Conservation (phyloP, 2,888 invertebrate species). For the Synanthedon tipuliformis region DNA sequence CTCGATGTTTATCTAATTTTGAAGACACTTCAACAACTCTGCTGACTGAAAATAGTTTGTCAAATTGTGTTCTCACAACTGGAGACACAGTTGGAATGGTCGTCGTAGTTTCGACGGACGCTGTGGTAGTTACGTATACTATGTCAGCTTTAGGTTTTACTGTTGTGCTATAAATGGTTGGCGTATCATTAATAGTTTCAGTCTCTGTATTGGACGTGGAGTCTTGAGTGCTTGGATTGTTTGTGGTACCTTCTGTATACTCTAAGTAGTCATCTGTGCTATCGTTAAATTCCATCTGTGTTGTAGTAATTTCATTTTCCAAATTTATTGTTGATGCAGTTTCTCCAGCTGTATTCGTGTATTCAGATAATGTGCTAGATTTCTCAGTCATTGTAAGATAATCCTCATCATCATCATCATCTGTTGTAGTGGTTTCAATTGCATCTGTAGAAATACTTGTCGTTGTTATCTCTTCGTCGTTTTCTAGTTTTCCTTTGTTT, state of each 20-base stretch:
- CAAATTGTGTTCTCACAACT: constrained; percentile 58
- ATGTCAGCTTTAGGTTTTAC: constrained; percentile 5
- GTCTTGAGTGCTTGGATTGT: constrained; percentile 36
- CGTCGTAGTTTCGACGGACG: constrained; percentile 28
- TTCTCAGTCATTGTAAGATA: constrained; percentile 42
- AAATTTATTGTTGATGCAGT: constrained; percentile 26
- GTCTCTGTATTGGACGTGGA: constrained; percentile 22
- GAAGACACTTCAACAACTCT: constrained; percentile 77
- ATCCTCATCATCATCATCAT: constrained; percentile 53
- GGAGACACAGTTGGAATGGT: constrained; percentile 30
- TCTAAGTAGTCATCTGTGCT: constrained; percentile 54
- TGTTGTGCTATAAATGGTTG: not conserved
- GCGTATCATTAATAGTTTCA: constrained; percentile 7
- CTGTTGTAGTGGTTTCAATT: constrained; percentile 16
- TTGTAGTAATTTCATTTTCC: constrained; percentile 34
- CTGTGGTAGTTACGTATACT: constrained; percentile 11
- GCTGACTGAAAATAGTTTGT: constrained; percentile 76
- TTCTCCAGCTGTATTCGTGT: constrained; percentile 24
- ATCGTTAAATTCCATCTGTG: constrained; percentile 40
- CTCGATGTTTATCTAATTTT: constrained; percentile 71
- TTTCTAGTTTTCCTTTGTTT: constrained; percentile 7
- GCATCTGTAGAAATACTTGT: constrained; percentile 13
- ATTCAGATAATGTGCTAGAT: constrained; percentile 22
- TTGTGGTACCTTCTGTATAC: constrained; percentile 34
- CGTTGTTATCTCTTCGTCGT: constrained; percentile 21